Percentiles rank a stretch among this genome's conserved stretches.
These are phyloP conservation scores for Enteromius fasciolatus DNA, from an alignment of 2,797 vertebrate species.

Conservation along the genomic window DNA sequence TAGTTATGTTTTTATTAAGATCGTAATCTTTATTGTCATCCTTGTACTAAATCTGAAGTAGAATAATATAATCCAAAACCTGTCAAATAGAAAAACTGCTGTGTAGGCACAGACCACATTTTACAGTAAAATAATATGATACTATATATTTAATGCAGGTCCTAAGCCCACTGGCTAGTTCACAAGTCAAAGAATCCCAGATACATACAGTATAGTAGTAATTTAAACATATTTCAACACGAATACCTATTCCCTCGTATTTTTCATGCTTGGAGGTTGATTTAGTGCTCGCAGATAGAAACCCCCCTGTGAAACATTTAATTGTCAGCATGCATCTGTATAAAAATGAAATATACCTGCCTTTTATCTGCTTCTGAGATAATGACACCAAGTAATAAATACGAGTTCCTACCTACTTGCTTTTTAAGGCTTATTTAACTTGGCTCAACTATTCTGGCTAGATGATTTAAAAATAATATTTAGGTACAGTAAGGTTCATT, in stretches of 20 bases:
- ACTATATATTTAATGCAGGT: slow-evolving; percentile 8
- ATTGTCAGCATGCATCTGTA: slow-evolving; percentile 44
- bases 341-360: slow-evolving; percentile 39
- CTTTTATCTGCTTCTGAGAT: slow-evolving; percentile 45
- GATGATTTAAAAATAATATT: slow-evolving; percentile 41
- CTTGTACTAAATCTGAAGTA: background rate
- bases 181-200: slow-evolving; percentile 8
- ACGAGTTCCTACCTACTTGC: slow-evolving; percentile 28
- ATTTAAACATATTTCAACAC: slow-evolving; percentile 25
- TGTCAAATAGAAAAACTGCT: background rate
- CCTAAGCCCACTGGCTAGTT: background rate
- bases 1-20: background rate
- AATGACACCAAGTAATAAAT: slow-evolving; percentile 49
- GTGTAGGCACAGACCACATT: background rate
- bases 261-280: slow-evolving; percentile 37
- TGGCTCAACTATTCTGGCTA: slow-evolving; percentile 29
- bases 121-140: slow-evolving; percentile 2
- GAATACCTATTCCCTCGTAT: slow-evolving; percentile 7
- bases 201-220: background rate
- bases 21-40: background rate
- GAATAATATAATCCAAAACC: background rate
- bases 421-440: slow-evolving; percentile 47
- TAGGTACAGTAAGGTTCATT: slow-evolving; percentile 43
- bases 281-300: slow-evolving; percentile 17
- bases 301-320: slow-evolving; percentile 28